Base-by-base conservation (phyloP, 2,797 vertebrate species). In the Trachurus trachurus region DNA sequence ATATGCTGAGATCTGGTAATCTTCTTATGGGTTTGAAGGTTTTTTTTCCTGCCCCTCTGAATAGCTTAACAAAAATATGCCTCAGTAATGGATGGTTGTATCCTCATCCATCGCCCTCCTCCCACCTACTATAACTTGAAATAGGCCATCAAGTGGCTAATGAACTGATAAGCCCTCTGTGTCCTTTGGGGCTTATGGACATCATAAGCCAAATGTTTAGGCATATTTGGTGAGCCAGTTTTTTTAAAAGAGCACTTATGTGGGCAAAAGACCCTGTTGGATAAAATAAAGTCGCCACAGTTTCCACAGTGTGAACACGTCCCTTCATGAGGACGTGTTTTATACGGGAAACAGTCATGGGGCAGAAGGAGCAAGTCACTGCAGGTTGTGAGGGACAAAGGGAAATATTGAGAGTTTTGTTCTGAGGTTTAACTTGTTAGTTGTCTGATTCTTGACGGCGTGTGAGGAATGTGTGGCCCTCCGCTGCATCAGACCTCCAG, bases 1-100 rank as follows among this genome's bases (percentile, higher is more conserved):
- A 93, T 95, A 95, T 94, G 94, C 89, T 91, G 86, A 91, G 90
- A 93, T 92, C 81, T 84, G 53, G 56, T 95, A 94, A 96, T 94
- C 93, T 94, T 91, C 92, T 95, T 94, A 94, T 85, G 86, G 86
- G 66, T 92, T 93, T 92, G 64, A 85, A 67, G 78, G 66, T 61
- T 74, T 90, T 91, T 86, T 78, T 63, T 4, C 9, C 57, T 79
- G 61, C 57, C 82, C 81, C 76, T 86, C 72, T 92, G 88, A 92
- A 93, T 92, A 87, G 88, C 87, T 92, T 92, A 93, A 93, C 88
- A 89, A 89, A 94, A 94, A 93, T 90, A 90, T 88, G 87, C 84
- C 80, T 85, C 86, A 74, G 87, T 94, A 94, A 94, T 94, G 87
- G 89, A 89, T 66, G 88, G 79, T 78, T 65, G 58, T 87, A 77